phyloP scores from a whole-genome alignment of 2,888 invertebrate genomes.

The Leptinotarsa haldemani region DNA sequence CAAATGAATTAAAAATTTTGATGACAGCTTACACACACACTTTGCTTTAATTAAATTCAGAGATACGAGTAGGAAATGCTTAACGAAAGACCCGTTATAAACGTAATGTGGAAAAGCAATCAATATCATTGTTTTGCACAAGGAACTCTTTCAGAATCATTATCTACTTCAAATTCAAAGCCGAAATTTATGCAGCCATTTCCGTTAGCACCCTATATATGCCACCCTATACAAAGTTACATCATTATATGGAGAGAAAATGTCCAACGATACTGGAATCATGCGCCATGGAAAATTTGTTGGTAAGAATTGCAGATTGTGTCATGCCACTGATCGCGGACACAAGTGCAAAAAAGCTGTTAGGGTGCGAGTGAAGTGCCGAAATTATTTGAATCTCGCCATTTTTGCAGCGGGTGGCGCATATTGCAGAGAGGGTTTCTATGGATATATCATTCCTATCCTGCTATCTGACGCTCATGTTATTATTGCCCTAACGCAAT shows the following conservation, averaged over 20 bases:
- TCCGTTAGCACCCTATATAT: background rate
- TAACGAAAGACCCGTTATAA: no score
- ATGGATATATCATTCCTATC: conserved; percentile 60
- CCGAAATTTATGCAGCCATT: no score
- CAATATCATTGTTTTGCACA: no score
- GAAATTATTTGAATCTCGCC: conserved; percentile 57
- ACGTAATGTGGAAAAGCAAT: no score
- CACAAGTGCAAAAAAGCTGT: conserved; percentile 51
- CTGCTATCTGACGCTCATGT: conserved; percentile 58
- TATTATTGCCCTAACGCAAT: conserved; percentile 60
- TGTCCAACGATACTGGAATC: conserved; percentile 12
- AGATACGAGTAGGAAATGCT: no score
- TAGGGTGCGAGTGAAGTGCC: conserved; percentile 55
- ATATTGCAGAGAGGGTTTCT: conserved; percentile 59
- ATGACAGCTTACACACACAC: no score
- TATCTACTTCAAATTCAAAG: no score
- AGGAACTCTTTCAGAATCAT: no score
- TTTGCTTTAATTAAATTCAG: no score
- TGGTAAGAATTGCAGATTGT: conserved; percentile 16
- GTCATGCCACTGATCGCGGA: conserved; percentile 44
- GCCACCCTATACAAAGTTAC: background rate
- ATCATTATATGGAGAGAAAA: conserved; percentile 2
- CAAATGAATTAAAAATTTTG: no score
- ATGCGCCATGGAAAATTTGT: conserved; percentile 19
- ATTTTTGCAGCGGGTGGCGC: conserved; percentile 59